phyloP scores from a whole-genome alignment of 2,113 vertebrate genomes.

The Lophura nycthemera region DNA sequence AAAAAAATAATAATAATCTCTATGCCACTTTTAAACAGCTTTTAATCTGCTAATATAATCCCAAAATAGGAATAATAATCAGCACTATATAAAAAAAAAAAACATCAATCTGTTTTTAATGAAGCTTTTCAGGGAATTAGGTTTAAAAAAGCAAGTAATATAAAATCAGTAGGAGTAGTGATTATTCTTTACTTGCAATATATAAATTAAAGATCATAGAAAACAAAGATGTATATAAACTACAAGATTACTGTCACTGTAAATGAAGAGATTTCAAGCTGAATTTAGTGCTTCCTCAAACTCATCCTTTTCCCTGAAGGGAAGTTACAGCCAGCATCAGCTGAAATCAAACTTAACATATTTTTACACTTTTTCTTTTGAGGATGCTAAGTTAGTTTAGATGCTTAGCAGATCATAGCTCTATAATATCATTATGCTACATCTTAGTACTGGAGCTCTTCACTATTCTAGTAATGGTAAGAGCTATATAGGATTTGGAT shows the following conservation, averaged over 20 bases:
- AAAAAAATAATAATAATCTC: neutral
- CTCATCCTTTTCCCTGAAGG: neutral
- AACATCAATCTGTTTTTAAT: neutral
- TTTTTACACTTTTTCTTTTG: neutral
- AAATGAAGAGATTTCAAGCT: neutral
- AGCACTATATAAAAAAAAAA: neutral
- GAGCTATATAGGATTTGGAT: neutral
- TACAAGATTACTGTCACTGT: neutral
- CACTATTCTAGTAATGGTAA: neutral
- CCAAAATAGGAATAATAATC: neutral
- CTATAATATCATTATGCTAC: neutral
- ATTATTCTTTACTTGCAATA: conserved; percentile 1
- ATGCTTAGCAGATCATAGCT: neutral
- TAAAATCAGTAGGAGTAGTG: neutral
- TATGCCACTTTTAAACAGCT: neutral
- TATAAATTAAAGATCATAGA: neutral
- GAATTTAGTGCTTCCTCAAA: neutral
- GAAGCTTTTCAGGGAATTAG: neutral
- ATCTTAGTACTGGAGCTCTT: conserved; percentile 9
- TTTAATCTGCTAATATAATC: neutral
- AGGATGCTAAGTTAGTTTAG: neutral
- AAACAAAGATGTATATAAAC: neutral
- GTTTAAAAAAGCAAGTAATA: neutral
- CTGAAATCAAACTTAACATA: neutral
- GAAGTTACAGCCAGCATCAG: neutral